Conservation (phyloP, 2,888 invertebrate genomes). For the Thumatha senex region DNA sequence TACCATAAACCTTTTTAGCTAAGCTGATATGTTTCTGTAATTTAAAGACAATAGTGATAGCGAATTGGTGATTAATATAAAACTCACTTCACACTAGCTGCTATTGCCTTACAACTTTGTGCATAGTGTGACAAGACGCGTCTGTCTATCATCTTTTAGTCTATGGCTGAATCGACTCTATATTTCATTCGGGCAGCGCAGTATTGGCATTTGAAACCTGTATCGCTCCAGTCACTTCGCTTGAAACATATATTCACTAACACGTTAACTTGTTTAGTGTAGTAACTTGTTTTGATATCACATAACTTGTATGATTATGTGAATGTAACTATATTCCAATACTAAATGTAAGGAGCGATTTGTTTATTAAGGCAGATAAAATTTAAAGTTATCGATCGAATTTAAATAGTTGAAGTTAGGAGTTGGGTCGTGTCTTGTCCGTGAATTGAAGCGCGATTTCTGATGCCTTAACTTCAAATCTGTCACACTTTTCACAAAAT, state of each 20-base stretch:
- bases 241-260: constrained; percentile 51
- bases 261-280: constrained; percentile 40
- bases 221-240: constrained; percentile 49
- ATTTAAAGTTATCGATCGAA: not conserved
- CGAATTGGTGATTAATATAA: no score
- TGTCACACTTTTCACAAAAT: no score
- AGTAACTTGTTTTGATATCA: constrained; percentile 33
- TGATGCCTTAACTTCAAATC: no score
- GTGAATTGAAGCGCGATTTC: no score
- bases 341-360: not conserved
- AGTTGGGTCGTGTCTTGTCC: no score
- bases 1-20: no score
- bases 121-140: constrained; percentile 1
- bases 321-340: not conserved
- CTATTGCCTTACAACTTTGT: no score
- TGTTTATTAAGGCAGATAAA: not conserved
- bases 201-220: constrained; percentile 70
- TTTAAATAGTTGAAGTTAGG: no score
- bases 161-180: constrained; percentile 54
- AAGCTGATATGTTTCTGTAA: no score
- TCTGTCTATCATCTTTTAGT: constrained; percentile 37
- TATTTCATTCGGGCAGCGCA: constrained; percentile 63
- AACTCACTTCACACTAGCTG: no score
- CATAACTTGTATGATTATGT: constrained; percentile 11
- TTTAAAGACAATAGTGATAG: no score